Evolutionary conservation across 2,113 vertebrate species (phyloP), one percentile per base, ranked within the genome.

Genomic region (Saccopteryx bilineata): DNA sequence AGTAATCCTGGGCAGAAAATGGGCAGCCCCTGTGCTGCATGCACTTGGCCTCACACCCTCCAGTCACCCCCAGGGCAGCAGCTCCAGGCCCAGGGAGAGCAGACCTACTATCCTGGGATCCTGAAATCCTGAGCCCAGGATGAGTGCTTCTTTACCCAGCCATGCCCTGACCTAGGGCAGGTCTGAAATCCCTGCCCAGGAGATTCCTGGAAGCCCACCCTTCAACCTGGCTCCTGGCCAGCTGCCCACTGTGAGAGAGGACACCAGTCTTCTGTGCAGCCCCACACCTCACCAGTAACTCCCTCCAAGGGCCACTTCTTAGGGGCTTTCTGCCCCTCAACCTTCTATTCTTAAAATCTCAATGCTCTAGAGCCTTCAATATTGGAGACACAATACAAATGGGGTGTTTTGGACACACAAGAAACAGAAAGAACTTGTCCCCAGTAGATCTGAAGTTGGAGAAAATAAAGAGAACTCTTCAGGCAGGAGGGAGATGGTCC

Each of bases 1-100:
- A 69, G 28, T 60, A 74, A 1, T 98, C 97, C 98, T 98, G 93
- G 56, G 23, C 5, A 31, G 33, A 19, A 26, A 6, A 0, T 19
- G 1, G 31, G 2, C 31, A 9, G 17, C 13, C 26, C 14, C 0
- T 31, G 69, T 52, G 9, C 18, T 15, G 1, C 7, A 2, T 2
- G 0, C 78, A 4, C 71, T 4, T 0, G 15, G 4, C 74, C 48
- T 18, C 4, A 0, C 5, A 2, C 18, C 2, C 6, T 12, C 91
- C 23, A 5, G 46, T 17, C 28, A 3, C n/a, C 23, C 0, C 13
- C 24, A 28, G 8, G 7, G 28, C 13, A 9, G 56, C 21, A 9
- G 83, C 5, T 54, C 58, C 3, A 0, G 46, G 63, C 28, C 21
- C 69, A 23, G 12, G 50, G 19, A 48, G 63, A 46, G 46, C 86